These are phyloP conservation scores for Spondyliosoma cantharus DNA, from an alignment of 2,797 vertebrate genomes.

Conservation along the genomic window DNA sequence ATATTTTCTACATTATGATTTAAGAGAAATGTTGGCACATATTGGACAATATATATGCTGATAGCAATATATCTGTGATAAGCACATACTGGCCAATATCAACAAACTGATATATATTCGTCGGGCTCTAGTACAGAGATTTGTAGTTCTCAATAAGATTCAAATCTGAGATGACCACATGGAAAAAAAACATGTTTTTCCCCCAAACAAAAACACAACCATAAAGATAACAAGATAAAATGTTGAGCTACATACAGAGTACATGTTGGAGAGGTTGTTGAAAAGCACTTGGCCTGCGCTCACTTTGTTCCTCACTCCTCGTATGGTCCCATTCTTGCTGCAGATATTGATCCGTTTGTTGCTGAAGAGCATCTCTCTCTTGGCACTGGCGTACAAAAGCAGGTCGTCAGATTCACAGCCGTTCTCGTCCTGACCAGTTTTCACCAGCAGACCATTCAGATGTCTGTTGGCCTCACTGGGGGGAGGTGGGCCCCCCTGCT, in stretches of 20 bases:
- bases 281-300: conserved; percentile 98
- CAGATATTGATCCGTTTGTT: conserved; percentile 95
- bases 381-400: conserved; percentile 90
- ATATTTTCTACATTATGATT: too few species aligned
- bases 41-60: too few species aligned
- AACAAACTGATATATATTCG: too few species aligned
- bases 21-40: too few species aligned
- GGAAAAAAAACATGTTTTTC: not conserved
- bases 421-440: conserved; percentile 79
- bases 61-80: too few species aligned
- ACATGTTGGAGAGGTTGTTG: conserved; percentile 92
- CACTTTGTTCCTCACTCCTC: conserved; percentile 98
- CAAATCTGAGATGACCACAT: not conserved
- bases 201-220: too few species aligned
- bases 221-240: not conserved
- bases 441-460: conserved; percentile 83
- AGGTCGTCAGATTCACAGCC: conserved; percentile 89
- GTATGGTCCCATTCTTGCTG: conserved; percentile 97
- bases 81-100: too few species aligned
- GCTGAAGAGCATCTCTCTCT: conserved; percentile 90
- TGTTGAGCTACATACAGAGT: conserved; percentile 86
- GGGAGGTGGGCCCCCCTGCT: conserved; percentile 77
- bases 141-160: not conserved
- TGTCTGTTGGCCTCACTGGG: conserved; percentile 88
- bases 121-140: not conserved